Conservation (phyloP, 2,888 invertebrate genomes). For the Busseola fusca region DNA sequence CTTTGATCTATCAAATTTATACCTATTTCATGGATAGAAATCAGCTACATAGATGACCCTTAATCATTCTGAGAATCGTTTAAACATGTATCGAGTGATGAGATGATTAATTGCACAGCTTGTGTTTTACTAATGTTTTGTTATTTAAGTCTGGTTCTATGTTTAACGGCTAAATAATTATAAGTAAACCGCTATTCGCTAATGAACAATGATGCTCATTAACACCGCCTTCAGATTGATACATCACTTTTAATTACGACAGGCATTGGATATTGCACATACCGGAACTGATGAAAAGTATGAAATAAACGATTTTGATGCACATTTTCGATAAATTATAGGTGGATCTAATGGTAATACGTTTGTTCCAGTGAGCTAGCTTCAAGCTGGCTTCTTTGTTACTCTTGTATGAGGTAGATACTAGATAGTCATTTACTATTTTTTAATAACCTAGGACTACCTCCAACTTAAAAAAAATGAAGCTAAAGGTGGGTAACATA, state of each 20-base stretch:
- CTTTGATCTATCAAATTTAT: constrained; percentile 1
- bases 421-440: not conserved
- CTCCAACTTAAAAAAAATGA: constrained; percentile 10
- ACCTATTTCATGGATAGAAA: not conserved
- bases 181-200: not conserved
- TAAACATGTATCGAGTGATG: constrained; percentile 15
- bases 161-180: not conserved
- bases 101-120: constrained; percentile 11
- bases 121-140: constrained; percentile 15
- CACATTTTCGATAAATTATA: constrained; percentile 47
- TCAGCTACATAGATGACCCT: not conserved
- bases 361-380: constrained; percentile 21
- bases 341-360: constrained; percentile 13
- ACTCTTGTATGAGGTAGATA: constrained; percentile 6
- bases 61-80: constrained; percentile 11
- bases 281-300: constrained; percentile 53
- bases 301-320: constrained; percentile 48
- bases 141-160: not conserved
- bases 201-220: constrained; percentile 2
- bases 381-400: constrained; percentile 25
- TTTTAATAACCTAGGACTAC: constrained; percentile 7
- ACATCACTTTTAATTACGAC: constrained; percentile 3
- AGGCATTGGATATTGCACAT: constrained; percentile 27
- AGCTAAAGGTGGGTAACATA: constrained; percentile 13
- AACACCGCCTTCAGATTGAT: constrained; percentile 38